These are phyloP conservation scores for Laspeyria flexula DNA, from an alignment of 2,888 invertebrate genomes.

Conservation along the genomic window DNA sequence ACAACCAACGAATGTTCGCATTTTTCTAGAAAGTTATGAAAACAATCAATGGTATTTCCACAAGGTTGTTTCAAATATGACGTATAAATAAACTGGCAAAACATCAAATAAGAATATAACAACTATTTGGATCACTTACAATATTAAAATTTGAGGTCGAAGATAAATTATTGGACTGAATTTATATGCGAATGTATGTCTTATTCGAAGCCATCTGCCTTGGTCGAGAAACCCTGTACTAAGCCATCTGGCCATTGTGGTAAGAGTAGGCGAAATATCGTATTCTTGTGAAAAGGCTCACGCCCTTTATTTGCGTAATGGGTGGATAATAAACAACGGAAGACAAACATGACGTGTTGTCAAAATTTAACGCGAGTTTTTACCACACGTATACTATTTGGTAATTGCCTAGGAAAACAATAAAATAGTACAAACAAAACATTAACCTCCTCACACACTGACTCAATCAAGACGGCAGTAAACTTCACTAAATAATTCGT, in stretches of 20 bases:
- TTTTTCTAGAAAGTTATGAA: background rate
- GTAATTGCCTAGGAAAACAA: no score
- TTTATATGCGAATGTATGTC: background rate
- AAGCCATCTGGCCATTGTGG: no score
- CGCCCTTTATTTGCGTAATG: no score
- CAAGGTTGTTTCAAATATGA: slow-evolving; percentile 26
- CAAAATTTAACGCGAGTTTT: no score
- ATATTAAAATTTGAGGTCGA: slow-evolving; percentile 14
- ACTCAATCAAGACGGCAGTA: slow-evolving; percentile 14
- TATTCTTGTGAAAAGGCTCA: no score
- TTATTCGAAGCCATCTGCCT: no score
- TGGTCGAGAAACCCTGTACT: no score
- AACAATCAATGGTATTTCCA: slow-evolving; percentile 11
- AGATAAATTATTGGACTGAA: background rate
- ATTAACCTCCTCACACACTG: slow-evolving; percentile 8
- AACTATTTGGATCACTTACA: slow-evolving; percentile 19
- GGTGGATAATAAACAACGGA: no score
- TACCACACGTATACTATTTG: no score
- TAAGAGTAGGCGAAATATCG: no score
- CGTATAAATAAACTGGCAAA: slow-evolving; percentile 25
- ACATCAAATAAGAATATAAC: slow-evolving; percentile 17
- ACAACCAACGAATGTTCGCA: background rate
- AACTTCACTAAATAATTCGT: slow-evolving; percentile 23
- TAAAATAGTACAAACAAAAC: slow-evolving; percentile 1
- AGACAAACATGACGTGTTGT: no score